These are phyloP conservation scores for Ursus arctos DNA, from an alignment of 2,113 vertebrate genomes.

Conservation along the genomic window DNA sequence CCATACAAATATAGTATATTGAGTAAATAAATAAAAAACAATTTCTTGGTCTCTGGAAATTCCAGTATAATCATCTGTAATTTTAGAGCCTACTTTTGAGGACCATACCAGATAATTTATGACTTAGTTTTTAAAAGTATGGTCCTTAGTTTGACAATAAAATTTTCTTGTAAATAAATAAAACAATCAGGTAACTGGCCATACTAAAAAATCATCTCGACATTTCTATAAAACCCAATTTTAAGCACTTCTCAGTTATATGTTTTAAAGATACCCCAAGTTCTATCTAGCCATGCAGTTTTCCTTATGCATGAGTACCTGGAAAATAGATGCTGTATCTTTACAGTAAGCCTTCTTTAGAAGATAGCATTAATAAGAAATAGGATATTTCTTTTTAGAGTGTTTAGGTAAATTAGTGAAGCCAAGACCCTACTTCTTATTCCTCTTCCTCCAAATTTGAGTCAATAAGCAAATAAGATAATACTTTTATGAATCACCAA, in stretches of 20 bases:
- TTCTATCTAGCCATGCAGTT: background rate
- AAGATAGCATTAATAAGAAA: background rate
- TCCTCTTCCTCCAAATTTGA: background rate
- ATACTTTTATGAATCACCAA: background rate
- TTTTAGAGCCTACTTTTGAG: background rate
- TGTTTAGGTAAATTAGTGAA: background rate
- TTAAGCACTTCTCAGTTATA: background rate
- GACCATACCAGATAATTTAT: background rate
- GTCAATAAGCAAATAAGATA: background rate
- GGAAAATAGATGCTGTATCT: background rate
- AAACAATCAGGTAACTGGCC: background rate
- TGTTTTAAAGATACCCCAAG: background rate
- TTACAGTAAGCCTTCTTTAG: background rate
- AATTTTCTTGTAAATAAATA: background rate
- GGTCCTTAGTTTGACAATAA: background rate
- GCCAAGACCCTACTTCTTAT: background rate
- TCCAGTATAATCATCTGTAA: background rate
- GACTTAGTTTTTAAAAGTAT: background rate
- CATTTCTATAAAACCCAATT: background rate
- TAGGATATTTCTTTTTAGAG: background rate
- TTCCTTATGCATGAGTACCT: background rate
- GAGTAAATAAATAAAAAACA: background rate
- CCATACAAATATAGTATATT: background rate
- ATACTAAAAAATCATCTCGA: background rate
- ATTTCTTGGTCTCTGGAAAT: background rate